Percentiles rank a stretch among this genome's conserved stretches.
Conservation (phyloP, 2,888 invertebrate species). For the Pocota personata region DNA sequence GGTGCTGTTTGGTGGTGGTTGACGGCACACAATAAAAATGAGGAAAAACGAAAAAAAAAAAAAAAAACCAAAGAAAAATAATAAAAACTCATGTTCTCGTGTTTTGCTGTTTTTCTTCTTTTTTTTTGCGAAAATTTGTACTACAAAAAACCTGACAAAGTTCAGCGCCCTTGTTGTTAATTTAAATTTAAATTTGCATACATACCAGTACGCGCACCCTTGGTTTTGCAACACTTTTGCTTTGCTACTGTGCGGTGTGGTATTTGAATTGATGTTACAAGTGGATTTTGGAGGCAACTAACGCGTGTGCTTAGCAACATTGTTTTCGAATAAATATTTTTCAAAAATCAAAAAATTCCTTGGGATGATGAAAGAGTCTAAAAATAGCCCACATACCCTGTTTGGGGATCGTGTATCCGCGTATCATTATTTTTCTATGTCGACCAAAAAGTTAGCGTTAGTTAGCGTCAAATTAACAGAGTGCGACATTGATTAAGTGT, state of each 20-base stretch:
- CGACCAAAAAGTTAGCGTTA: slow-evolving; percentile 9
- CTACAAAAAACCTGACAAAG: slow-evolving; percentile 37
- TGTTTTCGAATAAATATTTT: no score
- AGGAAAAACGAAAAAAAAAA: neutral
- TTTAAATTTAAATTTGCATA: slow-evolving; percentile 55
- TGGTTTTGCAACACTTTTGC: neutral
- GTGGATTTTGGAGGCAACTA: neutral
- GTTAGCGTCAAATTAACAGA: slow-evolving; percentile 38
- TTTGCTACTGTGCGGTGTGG: neutral
- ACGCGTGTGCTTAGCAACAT: slow-evolving; percentile 10
- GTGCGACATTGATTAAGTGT: slow-evolving; percentile 7
- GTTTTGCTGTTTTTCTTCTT: neutral
- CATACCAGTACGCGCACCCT: neutral
- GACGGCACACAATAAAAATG: slow-evolving; percentile 6
- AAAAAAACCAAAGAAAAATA: neutral
- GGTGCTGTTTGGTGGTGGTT: neutral
- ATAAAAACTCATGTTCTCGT: slow-evolving; percentile 33
- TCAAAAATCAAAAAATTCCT: slow-evolving; percentile 23
- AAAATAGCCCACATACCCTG: slow-evolving; percentile 3
- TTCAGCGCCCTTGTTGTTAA: slow-evolving; percentile 61
- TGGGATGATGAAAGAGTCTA: slow-evolving; percentile 7
- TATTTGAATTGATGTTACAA: neutral
- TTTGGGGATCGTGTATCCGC: neutral
- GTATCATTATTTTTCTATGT: slow-evolving; percentile 23
- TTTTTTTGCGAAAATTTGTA: neutral